Evolutionary conservation across 2,888 invertebrate genomes (phyloP), one percentile per base, ranked within the genome.

Genomic region (Volucella zonaria): DNA sequence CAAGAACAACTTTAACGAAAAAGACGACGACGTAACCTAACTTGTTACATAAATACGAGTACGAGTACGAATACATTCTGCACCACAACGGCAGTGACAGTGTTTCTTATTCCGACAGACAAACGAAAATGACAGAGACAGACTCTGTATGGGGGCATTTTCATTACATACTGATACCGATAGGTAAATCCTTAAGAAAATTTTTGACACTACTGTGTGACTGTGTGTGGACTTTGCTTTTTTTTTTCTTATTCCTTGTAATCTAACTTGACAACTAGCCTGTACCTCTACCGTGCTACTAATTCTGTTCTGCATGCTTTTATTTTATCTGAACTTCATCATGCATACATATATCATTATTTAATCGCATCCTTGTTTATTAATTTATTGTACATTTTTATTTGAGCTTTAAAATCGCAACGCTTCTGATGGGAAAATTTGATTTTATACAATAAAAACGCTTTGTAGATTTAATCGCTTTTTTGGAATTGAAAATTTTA

Each of bases 111-210:
- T 56, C 58, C 80, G 71, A 81, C 76, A 73, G 80, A 85, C 76
- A 76, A 73, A 76, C 62, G 45, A 49, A 8, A 47, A 52, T 15
- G 42, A 78, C 54, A 58, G 68, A 64, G 61, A 79, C 83, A 66
- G 61, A 70, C 54, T 80, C 71, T 80, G 66, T 68, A 59, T 52
- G 62, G 49, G 80, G 78, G 78, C 78, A 77, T 64, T 31, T 31
- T 62, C 83, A 76, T 76, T 64, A 47, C 76, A 54, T 75, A 31
- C 31, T 31, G 31, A 31, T 31, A 31, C 66, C 83, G 80, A 75
- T 81, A 81, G 85, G 85, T 85, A 85, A 85, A 77, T 85, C 76
- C 75, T 81, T 76, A 80, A 70, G 80, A 66, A 40, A 47, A n/a
- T 49, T 70, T 71, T 67, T 73, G 42, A 58, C 61, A 49, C 11